Evolutionary conservation across 2,113 vertebrate genomes (phyloP).

Genomic region (Riparia riparia): DNA sequence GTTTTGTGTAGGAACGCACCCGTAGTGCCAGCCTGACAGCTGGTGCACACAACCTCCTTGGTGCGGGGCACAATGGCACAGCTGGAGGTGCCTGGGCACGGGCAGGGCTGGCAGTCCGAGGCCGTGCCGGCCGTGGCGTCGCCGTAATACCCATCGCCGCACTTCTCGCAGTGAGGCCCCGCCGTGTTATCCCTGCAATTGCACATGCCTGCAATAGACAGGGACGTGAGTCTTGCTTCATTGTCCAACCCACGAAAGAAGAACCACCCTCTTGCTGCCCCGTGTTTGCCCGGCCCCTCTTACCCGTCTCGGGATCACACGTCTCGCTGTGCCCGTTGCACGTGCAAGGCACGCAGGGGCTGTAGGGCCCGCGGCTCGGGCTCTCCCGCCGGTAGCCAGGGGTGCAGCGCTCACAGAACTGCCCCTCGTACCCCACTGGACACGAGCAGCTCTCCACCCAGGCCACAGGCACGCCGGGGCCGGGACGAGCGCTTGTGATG

Average conservation of each 20-base stretch:
- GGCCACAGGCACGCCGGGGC: constrained; percentile 77
- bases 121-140: constrained; percentile 84
- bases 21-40: constrained; percentile 91
- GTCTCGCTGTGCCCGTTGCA: constrained; percentile 92
- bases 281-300: not conserved
- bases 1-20: constrained; percentile 71
- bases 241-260: too few species aligned
- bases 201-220: constrained; percentile 80
- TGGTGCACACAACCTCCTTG: constrained; percentile 94
- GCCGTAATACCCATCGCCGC: constrained; percentile 90
- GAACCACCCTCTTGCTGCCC: rapidly evolving
- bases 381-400: constrained; percentile 85
- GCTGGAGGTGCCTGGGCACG: constrained; percentile 87
- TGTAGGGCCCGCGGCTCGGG: constrained; percentile 83
- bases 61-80: constrained; percentile 90
- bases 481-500: constrained; percentile 82
- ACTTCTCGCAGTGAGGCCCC: constrained; percentile 91
- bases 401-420: constrained; percentile 91
- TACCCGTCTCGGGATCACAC: constrained; percentile 87
- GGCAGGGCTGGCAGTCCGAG: constrained; percentile 87
- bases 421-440: constrained; percentile 89
- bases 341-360: constrained; percentile 88
- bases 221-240: not conserved
- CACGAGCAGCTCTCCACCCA: constrained; percentile 96
- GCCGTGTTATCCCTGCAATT: constrained; percentile 89